These are phyloP conservation scores for Cancer borealis DNA, from an alignment of 2,888 invertebrate genomes.

Conservation along the genomic window DNA sequence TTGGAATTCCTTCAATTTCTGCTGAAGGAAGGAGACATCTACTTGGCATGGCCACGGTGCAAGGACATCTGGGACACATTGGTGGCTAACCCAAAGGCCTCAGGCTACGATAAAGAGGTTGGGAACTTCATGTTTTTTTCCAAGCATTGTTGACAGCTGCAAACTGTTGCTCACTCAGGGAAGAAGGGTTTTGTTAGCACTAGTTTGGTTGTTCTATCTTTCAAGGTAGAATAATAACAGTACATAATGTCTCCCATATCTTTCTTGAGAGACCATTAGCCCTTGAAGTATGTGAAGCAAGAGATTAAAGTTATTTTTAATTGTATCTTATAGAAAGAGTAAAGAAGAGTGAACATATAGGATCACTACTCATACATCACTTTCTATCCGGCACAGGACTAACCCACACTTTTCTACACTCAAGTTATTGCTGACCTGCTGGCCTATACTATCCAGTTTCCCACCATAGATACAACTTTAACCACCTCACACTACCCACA, in stretches of 20 bases:
- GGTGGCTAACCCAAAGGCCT: conserved; percentile 80
- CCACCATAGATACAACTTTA: background rate
- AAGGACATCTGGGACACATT: conserved; percentile 81
- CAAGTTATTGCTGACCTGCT: background rate
- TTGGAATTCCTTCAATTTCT: conserved; percentile 81
- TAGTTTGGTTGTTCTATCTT: background rate
- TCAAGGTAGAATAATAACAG: background rate
- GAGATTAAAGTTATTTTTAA: background rate
- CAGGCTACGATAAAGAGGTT: conserved; percentile 81
- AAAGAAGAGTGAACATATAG: background rate
- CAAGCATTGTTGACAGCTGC: background rate
- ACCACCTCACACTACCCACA: background rate
- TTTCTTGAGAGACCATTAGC: background rate
- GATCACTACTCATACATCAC: background rate
- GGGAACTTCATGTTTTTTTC: background rate
- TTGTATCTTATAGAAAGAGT: background rate
- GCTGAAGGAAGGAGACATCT: conserved; percentile 81
- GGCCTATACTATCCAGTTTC: background rate
- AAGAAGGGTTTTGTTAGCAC: background rate
- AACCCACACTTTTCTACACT: background rate
- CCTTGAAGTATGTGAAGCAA: background rate
- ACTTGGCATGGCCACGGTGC: conserved; percentile 81
- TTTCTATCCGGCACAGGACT: background rate
- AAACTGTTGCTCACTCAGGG: background rate
- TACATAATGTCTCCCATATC: background rate